Evolutionary conservation across 1,140 invertebrate species (phyloP), one percentile per base, ranked within the genome.

Genomic region (Aphidius ervi): DNA sequence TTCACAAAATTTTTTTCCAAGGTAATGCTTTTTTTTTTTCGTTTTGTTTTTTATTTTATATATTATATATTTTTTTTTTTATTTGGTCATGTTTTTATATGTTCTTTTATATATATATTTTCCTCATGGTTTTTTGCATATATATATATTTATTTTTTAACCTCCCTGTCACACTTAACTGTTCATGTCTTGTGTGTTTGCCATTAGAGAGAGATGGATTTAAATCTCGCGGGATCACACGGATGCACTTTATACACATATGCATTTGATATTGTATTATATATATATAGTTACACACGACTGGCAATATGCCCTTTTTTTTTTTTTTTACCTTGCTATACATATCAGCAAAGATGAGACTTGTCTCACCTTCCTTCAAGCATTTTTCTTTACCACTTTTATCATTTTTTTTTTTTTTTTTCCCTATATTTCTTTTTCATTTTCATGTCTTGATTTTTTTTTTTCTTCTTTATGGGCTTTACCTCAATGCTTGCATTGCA

Each of bases 401-500:
- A 6, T 9, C 42, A 6, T 9, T 9, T 40, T 54, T 42, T 40
- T 16, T 54, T 54, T 41, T 41, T 54, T 40, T 7, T 20, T 40
- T 6, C 52, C 6, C 20, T 6, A 9, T 4, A n/a, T n/a, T 10
- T 16, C 3, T 20, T 5, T 54, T 54, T 37, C 40, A 42, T 16
- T 54, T 42, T 7, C 10, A 37, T 40, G 5, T 40, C 42, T 54
- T 54, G 39, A 41, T n/a, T 42, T 16, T 40, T 42, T 6, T 54
- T 42, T 54, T 54, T 54, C 42, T 54, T 43, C 42, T 43, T 43
- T 43, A 8, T 7, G 7, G 7, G 9, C 42, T 43, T 7, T 40
- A 54, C 40, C 52, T 54, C 52, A 40, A 39, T n/a, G 39, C 40
- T 37, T 31, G 20, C 52, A 40, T 54, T 20, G 52, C 52, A 54